A percentile compares a stretch with the other conserved stretches of the same genome.
Conservation (phyloP, 2,797 vertebrate genomes). For the Natrix natrix region DNA sequence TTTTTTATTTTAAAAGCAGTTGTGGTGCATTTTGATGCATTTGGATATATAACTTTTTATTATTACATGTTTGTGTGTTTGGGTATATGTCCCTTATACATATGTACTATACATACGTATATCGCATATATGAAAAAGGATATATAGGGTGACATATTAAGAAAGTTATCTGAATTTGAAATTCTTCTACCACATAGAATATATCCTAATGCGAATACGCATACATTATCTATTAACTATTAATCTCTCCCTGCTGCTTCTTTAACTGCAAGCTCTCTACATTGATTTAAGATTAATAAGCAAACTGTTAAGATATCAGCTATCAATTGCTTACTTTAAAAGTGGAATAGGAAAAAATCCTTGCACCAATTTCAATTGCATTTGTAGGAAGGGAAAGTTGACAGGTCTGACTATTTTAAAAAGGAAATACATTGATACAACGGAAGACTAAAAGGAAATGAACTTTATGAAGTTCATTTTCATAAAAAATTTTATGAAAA, state of each 20-base stretch:
- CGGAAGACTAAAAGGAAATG: neutral
- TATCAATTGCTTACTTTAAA: neutral
- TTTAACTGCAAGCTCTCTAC: neutral
- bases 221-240: neutral
- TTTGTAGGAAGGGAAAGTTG: neutral
- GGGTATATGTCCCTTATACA: neutral
- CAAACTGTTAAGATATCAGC: neutral
- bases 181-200: neutral
- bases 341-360: neutral
- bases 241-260: neutral
- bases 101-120: neutral
- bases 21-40: neutral
- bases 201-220: no score
- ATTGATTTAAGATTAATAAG: neutral
- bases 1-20: neutral
- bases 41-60: neutral
- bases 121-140: neutral
- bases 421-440: neutral
- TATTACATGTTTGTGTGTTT: neutral
- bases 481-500: no score
- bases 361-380: neutral
- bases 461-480: neutral
- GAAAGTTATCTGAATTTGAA: neutral
- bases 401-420: neutral
- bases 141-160: neutral